Evolutionary conservation across 2,113 vertebrate genomes (phyloP).

Genomic region (Antechinus stuartii): DNA sequence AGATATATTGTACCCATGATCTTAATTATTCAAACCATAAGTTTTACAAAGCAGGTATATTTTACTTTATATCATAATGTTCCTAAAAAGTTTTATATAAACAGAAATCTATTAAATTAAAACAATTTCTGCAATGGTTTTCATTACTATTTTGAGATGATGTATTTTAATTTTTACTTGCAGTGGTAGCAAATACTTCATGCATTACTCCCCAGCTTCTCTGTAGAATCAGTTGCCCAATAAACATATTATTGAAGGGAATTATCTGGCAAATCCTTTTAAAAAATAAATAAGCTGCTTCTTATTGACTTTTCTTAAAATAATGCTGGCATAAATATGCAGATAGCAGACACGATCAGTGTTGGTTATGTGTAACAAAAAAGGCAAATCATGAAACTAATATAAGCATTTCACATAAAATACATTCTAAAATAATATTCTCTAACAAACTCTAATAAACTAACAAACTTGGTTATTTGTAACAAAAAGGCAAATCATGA

Average conservation of each 20-base stretch:
- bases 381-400: too few species aligned
- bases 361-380: background rate
- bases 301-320: background rate
- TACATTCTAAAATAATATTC: too few species aligned
- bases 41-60: background rate
- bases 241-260: slow-evolving; percentile 21
- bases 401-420: too few species aligned
- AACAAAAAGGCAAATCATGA: background rate
- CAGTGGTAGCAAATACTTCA: background rate
- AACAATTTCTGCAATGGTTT: background rate
- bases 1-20: background rate
- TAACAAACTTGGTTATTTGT: background rate
- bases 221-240: background rate
- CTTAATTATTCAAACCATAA: background rate
- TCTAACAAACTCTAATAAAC: too few species aligned
- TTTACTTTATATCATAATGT: slow-evolving; percentile 2
- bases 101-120: background rate
- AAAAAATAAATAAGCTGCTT: background rate
- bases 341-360: background rate
- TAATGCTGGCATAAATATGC: background rate
- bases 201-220: background rate
- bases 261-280: background rate
- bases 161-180: slow-evolving; percentile 20
- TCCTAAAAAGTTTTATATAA: background rate
- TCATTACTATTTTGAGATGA: background rate